Percentiles rank a stretch among this genome's conserved stretches.
These are phyloP conservation scores for Takifugu bimaculatus DNA, from an alignment of 2,113 vertebrate species.

Conservation along the genomic window DNA sequence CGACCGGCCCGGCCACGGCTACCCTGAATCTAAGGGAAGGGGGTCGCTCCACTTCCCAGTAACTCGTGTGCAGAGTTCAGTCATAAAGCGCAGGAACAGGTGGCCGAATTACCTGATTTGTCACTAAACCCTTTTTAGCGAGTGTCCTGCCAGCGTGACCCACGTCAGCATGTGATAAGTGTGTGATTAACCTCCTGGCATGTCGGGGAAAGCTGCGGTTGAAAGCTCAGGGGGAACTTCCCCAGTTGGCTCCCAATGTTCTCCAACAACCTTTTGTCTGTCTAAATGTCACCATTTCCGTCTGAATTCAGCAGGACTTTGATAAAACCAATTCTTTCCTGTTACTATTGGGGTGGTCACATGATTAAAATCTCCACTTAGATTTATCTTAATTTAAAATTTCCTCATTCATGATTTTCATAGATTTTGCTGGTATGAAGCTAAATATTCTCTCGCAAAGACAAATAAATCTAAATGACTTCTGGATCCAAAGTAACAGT, in stretches of 20 bases:
- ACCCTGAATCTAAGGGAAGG: slow-evolving; percentile 4
- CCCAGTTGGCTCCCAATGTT: slow-evolving; percentile 52
- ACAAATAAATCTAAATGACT: too few species aligned
- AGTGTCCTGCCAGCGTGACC: slow-evolving; percentile 45
- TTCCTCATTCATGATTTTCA: neutral
- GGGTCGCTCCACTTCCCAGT: slow-evolving; percentile 16
- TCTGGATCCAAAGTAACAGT: too few species aligned
- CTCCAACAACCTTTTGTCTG: slow-evolving; percentile 5
- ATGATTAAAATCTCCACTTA: neutral
- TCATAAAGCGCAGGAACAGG: slow-evolving; percentile 16
- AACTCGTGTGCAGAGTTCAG: slow-evolving; percentile 26
- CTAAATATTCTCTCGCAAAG: too few species aligned
- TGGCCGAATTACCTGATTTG: slow-evolving; percentile 35
- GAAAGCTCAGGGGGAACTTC: slow-evolving; percentile 59
- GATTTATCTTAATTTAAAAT: neutral
- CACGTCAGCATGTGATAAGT: slow-evolving; percentile 67
- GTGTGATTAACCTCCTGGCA: slow-evolving; percentile 74
- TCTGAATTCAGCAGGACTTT: slow-evolving; percentile 17
- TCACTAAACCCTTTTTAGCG: slow-evolving; percentile 36
- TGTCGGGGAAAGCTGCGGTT: slow-evolving; percentile 63
- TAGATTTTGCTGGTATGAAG: too few species aligned
- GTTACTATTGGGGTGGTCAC: neutral
- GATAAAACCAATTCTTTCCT: slow-evolving; percentile 11
- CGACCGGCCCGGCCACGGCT: slow-evolving; percentile 25
- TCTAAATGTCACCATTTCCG: slow-evolving; percentile 22